Base-by-base conservation (phyloP, 2,888 invertebrate species). In the Salticus scenicus region DNA sequence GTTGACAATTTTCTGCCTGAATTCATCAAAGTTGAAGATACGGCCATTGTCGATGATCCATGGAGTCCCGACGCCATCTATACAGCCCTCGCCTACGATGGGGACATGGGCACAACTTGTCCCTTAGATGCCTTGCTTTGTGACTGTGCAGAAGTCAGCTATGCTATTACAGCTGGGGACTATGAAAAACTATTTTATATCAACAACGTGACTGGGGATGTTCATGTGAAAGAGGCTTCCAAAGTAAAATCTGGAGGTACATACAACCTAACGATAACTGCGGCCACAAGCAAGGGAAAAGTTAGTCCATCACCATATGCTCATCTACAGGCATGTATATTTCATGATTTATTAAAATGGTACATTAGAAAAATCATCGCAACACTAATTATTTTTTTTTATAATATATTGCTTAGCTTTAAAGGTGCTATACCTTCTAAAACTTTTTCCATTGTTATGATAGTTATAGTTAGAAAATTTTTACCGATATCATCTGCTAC, bases 201-300 rank as follows among this genome's bases (percentile, higher is more conserved):
- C 42, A 86, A 88, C 76, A 77, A 75, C n/a, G 42, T 79, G n/a
- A 84, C 87, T 0, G 88, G 88, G 7, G 88, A 88, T 27, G 63
- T 88, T 4, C 87, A 74, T 51, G 51, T 88, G 24, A 72, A 27
- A 28, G 86, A 88, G 7, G 73, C 87, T 1, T 63, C 73, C 0
- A 51, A 64, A 1, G 74, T 87, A 2, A 37, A 70, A 2, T 81
- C 81, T 0, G 81, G 77, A 4, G 67, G n/a, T 17, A 77, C 47
- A 0, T 81, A 87, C 63, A 81, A 74, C 20, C n/a, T 87, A 28
- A 75, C 80, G 1, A 67, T 87, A 17, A 51, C 77, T 5, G 87
- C 86, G 8, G 76, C 28, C 14, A 83, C 72, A 10, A 72, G 72
- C 4, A 73, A 71, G 17, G 85, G 85, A 1, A 33, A 57, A 33